Evolutionary conservation across 2,888 invertebrate genomes (phyloP), one percentile per base, ranked within the genome.

Genomic region (Norana najaformis): DNA sequence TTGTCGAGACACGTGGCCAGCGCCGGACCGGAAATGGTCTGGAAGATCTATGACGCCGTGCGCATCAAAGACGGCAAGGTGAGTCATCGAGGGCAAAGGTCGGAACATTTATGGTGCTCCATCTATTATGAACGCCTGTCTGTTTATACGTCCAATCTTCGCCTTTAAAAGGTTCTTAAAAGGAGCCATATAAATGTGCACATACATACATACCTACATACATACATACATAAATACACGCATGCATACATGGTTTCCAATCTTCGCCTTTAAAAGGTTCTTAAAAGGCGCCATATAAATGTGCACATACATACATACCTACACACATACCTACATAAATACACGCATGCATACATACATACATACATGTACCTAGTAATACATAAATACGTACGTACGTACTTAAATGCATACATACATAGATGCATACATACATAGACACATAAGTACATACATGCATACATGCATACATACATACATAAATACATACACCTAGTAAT

Each of bases 41-140:
- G 98, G 98, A 97, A 97, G 94, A 97, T 98, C 92, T 97, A 97
- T 95, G 98, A 98, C 93, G 98, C 97, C 1, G 97, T 96, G 94
- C 96, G 97, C 93, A 98, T 97, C 95, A 97, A 96, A 92, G 98
- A 98, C 94, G 97, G 97, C 93, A 97, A 97, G 97, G 98, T 98
- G 95, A 96, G 96, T 69, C 30, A 69, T n/a, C 30, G 30, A 30
- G 69, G 69, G 30, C 69, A 69, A 69, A n/a, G 69, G 69, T 69
- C 69, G n/a, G 69, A n/a, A 8, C 20, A n/a, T n/a, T n/a, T n/a
- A 53, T 1, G 30, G 69, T n/a, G 69, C 20, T 20, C 8, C 69
- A 69, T 69, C 6, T 4, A 69, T n/a, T n/a, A 69, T 69, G 30
- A n/a, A 8, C n/a, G 69, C n/a, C 69, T 16, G n/a, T 69, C 69